Percentiles rank a stretch among this genome's conserved stretches.
Evolutionary conservation across 2,888 invertebrate genomes (phyloP).

Genomic region (Andrena chrysosceles): DNA sequence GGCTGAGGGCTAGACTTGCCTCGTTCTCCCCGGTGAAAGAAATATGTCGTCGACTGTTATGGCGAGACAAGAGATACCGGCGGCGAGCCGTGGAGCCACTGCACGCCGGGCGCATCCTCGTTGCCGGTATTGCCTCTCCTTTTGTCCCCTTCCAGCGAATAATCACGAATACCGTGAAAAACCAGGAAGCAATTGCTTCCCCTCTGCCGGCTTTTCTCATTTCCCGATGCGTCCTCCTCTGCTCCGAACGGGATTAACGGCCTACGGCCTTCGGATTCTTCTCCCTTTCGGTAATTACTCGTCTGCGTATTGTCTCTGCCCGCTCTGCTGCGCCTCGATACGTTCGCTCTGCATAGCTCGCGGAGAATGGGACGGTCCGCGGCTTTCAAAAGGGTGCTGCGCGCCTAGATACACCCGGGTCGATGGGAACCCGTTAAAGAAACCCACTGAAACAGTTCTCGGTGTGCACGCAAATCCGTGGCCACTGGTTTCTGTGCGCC

Average conservation of each 20-base stretch:
- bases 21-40: slow-evolving; percentile 45
- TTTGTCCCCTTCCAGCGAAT: slow-evolving; percentile 64
- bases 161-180: slow-evolving; percentile 64
- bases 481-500: too few species aligned
- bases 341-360: background rate
- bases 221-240: slow-evolving; percentile 27
- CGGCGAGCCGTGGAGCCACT: background rate
- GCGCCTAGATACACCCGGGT: too few species aligned
- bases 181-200: slow-evolving; percentile 52
- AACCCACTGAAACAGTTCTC: too few species aligned
- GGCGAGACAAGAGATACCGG: slow-evolving; percentile 18
- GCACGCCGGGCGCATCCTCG: slow-evolving; percentile 4
- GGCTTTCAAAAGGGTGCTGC: background rate
- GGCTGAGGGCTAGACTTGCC: slow-evolving; percentile 29
- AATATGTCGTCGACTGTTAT: slow-evolving; percentile 45
- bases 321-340: background rate
- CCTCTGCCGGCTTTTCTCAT: slow-evolving; percentile 25
- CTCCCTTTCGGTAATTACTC: slow-evolving; percentile 4
- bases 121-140: slow-evolving; percentile 51
- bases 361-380: background rate
- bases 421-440: too few species aligned
- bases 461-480: too few species aligned
- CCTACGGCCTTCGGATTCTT: slow-evolving; percentile 21
- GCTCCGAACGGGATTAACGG: slow-evolving; percentile 26
- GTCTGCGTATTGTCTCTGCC: background rate